phyloP scores from a whole-genome alignment of 2,888 invertebrate genomes.

The Idaea aversata region DNA sequence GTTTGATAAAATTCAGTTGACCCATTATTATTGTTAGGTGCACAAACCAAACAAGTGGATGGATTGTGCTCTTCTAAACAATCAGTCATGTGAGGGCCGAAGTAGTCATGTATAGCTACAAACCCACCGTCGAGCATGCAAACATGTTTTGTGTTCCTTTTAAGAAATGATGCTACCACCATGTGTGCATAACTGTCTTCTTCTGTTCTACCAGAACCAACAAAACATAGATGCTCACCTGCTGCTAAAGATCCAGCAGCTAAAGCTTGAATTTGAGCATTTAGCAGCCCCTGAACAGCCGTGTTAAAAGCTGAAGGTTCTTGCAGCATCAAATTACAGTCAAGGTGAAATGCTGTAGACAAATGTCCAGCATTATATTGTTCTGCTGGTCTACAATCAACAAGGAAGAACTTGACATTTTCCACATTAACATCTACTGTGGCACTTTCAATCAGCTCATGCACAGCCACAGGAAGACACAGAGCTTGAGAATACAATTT shows the following conservation, averaged over 20 bases:
- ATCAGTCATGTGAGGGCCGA: conserved; percentile 89
- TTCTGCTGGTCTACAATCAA: conserved; percentile 97
- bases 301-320: conserved; percentile 97
- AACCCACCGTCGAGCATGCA: conserved; percentile 96
- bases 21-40: conserved; percentile 72
- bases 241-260: conserved; percentile 93
- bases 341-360: conserved; percentile 98
- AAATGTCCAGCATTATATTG: conserved; percentile 98
- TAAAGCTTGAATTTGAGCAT: conserved; percentile 92
- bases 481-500: conserved; percentile 89
- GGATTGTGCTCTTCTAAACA: conserved; percentile 92
- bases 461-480: conserved; percentile 97
- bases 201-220: conserved; percentile 95
- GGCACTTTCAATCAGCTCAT: conserved; percentile 93
- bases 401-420: conserved; percentile 93
- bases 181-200: conserved; percentile 98
- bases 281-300: conserved; percentile 94
- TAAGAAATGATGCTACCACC: conserved; percentile 98
- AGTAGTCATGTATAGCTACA: conserved; percentile 89
- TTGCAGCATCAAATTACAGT: conserved; percentile 98
- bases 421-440: conserved; percentile 83
- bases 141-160: conserved; percentile 95
- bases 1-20: conserved; percentile 44
- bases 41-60: conserved; percentile 90
- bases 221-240: conserved; percentile 93